Conservation (phyloP, 53 echinoderm and acorn worm genomes). For the Echinometra lucunter region DNA sequence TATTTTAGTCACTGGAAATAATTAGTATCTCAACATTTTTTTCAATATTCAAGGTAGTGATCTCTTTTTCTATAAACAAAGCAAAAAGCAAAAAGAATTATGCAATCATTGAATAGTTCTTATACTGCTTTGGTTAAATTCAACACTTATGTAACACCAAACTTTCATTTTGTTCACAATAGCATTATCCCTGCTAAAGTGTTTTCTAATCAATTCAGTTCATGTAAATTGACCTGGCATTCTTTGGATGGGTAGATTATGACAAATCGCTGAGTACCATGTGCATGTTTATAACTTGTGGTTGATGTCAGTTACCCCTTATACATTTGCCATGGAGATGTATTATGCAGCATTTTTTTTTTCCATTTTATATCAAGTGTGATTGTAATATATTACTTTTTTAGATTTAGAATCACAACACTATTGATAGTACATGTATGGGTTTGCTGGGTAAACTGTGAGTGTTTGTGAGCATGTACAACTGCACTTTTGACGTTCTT, state of each 20-base stretch:
- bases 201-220: not conserved
- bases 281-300: not conserved
- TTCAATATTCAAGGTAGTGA: not conserved
- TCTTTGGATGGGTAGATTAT: not conserved
- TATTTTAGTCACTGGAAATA: not conserved
- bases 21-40: not conserved
- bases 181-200: not conserved
- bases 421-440: conserved; percentile 1
- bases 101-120: not conserved
- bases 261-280: not conserved
- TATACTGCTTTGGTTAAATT: not conserved
- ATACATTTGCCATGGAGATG: conserved; percentile 4
- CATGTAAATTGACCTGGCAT: not conserved
- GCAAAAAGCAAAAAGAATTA: not conserved
- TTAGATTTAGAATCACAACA: not conserved
- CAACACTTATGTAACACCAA: not conserved
- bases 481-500: not conserved
- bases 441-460: not conserved
- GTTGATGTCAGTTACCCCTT: not conserved
- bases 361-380: not conserved
- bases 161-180: not conserved
- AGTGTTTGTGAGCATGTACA: not conserved
- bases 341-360: not conserved
- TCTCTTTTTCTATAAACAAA: not conserved
- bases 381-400: not conserved